A percentile compares a stretch with the other conserved stretches of the same genome.
Conservation (phyloP, 2,888 invertebrate species). For the Heliconius ethilla region DNA sequence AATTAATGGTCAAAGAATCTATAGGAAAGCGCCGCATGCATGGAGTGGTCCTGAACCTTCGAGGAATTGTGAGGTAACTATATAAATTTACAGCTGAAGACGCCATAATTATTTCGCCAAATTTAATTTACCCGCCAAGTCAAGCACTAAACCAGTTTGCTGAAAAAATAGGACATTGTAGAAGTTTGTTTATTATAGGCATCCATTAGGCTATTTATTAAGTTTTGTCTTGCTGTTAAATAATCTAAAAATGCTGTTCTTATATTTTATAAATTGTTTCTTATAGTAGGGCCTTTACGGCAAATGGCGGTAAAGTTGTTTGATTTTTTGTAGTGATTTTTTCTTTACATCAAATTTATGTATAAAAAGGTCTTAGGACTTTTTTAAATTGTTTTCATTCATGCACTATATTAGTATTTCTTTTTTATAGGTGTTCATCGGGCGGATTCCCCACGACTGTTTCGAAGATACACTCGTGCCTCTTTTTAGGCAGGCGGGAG, state of each 20-base stretch:
- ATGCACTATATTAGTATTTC: background rate
- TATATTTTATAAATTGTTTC: background rate
- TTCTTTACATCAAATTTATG: background rate
- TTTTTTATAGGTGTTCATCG: slow-evolving; percentile 78
- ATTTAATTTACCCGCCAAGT: slow-evolving; percentile 26
- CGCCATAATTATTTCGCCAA: background rate
- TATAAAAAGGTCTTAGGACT: background rate
- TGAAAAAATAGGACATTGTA: background rate
- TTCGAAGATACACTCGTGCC: slow-evolving; percentile 85
- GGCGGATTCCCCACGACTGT: slow-evolving; percentile 85
- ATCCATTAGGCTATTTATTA: no score
- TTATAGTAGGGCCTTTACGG: background rate
- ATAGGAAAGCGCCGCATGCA: slow-evolving; percentile 82
- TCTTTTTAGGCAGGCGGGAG: slow-evolving; percentile 81
- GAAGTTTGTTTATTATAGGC: background rate
- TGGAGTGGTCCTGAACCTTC: slow-evolving; percentile 79
- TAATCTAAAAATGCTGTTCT: background rate
- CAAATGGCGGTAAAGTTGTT: background rate
- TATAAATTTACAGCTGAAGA: background rate
- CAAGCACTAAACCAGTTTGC: no score
- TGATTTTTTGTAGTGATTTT: background rate
- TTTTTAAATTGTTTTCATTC: no score
- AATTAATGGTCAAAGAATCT: slow-evolving; percentile 87
- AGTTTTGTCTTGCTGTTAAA: background rate
- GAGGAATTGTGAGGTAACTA: slow-evolving; percentile 84